Conservation (phyloP, 2,888 invertebrate species). For the Phlogophora meticulosa region DNA sequence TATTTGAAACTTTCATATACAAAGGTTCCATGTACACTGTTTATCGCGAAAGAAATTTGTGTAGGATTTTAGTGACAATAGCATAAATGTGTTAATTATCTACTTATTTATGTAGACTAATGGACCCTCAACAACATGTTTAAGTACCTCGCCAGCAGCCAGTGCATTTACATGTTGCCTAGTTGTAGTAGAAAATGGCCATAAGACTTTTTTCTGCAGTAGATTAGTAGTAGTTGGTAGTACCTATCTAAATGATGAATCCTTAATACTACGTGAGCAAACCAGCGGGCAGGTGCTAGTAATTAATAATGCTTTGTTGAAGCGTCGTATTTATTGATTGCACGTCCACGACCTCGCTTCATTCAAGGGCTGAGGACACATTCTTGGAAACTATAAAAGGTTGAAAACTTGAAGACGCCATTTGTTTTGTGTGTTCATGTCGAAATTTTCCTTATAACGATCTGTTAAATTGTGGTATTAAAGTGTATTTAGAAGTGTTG, state of each 20-base stretch:
- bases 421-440: constrained; percentile 58
- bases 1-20: no score
- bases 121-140: no score
- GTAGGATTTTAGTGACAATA: no score
- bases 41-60: no score
- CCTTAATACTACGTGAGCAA: constrained; percentile 2
- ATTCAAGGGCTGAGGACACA: constrained; percentile 68
- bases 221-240: no score
- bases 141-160: no score
- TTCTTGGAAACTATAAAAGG: constrained; percentile 71
- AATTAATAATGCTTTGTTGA: constrained; percentile 68
- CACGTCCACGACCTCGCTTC: constrained; percentile 61
- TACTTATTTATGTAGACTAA: no score
- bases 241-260: not conserved
- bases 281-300: constrained; percentile 36
- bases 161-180: no score
- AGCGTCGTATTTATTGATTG: constrained; percentile 64
- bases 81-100: no score
- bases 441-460: constrained; percentile 58
- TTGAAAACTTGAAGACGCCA: constrained; percentile 51
- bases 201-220: no score
- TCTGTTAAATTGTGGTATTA: constrained; percentile 37
- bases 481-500: constrained; percentile 9
- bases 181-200: no score
- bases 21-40: no score